Conservation (phyloP, 2,888 invertebrate genomes). For the Leptinotarsa tumamoca region DNA sequence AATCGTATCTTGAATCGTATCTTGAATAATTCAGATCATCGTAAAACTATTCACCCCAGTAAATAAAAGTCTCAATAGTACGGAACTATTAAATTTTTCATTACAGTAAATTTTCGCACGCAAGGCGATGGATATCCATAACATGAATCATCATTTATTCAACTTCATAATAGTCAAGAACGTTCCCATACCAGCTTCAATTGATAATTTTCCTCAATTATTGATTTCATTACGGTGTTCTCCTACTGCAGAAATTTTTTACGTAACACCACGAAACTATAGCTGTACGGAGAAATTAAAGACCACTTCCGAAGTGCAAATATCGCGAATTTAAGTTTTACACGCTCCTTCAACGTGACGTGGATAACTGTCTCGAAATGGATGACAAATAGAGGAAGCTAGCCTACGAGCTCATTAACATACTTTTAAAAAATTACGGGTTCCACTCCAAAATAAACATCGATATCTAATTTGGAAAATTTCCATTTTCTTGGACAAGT, state of each 20-base stretch:
- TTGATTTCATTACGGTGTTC: not conserved
- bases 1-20: no score
- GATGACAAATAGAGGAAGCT: not conserved
- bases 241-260: not conserved
- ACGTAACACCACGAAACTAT: not conserved
- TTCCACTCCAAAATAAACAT: not conserved
- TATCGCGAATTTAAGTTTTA: not conserved
- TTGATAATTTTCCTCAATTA: slow-evolving; percentile 10
- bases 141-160: slow-evolving; percentile 14
- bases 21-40: not conserved
- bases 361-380: not conserved
- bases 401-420: slow-evolving; percentile 8
- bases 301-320: not conserved
- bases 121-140: slow-evolving; percentile 7
- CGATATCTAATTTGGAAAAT: slow-evolving; percentile 1
- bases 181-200: not conserved
- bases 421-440: slow-evolving; percentile 1
- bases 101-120: not conserved
- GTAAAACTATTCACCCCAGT: not conserved
- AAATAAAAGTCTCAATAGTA: not conserved
- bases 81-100: not conserved
- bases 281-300: not conserved
- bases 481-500: not conserved
- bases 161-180: slow-evolving; percentile 7
- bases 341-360: not conserved